phyloP scores from a whole-genome alignment of 2,113 vertebrate genomes.

The Azemiops feae region DNA sequence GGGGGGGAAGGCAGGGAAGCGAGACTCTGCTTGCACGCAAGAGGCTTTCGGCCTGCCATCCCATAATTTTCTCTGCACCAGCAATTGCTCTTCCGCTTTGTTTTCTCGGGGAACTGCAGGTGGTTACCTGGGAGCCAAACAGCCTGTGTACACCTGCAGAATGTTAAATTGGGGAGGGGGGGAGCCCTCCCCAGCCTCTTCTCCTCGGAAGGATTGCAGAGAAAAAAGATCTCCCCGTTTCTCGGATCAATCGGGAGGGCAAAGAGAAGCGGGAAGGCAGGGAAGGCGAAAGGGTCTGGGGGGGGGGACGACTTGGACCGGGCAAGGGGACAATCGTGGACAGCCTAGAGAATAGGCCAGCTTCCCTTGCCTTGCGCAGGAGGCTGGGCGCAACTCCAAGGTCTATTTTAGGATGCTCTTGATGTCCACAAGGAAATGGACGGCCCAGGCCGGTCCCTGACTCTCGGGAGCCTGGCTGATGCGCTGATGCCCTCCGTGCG shows the following conservation, averaged over 20 bases:
- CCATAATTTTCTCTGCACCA: not conserved
- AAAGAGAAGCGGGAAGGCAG: not conserved
- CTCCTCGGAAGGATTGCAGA: too few species aligned
- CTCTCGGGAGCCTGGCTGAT: not conserved
- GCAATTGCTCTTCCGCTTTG: not conserved
- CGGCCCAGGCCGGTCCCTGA: too few species aligned
- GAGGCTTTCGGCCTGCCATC: too few species aligned
- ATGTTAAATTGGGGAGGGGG: not conserved
- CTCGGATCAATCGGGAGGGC: not conserved
- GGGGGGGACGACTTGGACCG: too few species aligned
- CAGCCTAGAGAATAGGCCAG: too few species aligned
- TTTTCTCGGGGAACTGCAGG: not conserved
- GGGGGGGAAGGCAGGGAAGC: not conserved
- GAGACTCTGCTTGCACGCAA: not conserved
- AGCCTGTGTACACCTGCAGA: not conserved
- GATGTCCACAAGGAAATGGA: not conserved
- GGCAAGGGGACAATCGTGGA: too few species aligned
- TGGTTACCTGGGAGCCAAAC: not conserved
- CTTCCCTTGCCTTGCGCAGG: too few species aligned
- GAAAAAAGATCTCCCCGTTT: not conserved
- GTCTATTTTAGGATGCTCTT: not conserved
- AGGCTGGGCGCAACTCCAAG: not conserved
- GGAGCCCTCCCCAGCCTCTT: too few species aligned
- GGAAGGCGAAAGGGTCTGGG: too few species aligned
- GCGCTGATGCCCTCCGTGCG: not conserved